Evolutionary conservation across 64 coral and sea anemone genomes (phyloP).

Genomic region (Stichodactyla helianthus): DNA sequence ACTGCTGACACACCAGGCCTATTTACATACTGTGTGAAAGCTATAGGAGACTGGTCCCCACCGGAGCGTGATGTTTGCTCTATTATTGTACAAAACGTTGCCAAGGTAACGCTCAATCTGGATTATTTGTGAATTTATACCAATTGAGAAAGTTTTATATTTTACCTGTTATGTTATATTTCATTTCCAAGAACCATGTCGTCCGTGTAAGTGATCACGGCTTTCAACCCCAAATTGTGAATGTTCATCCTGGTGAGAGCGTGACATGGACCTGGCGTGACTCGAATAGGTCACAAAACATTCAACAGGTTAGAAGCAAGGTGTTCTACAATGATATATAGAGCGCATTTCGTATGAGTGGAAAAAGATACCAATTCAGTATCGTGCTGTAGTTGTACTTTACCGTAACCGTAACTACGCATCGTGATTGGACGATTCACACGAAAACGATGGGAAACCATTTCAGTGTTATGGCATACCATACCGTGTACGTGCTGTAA

Average conservation of each 20-base stretch:
- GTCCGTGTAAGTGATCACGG: slow-evolving; percentile 32
- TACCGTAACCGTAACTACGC: too few relatives aligned
- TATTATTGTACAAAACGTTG: slow-evolving; percentile 15
- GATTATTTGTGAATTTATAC: too few relatives aligned
- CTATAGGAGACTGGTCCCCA: slow-evolving; percentile 11
- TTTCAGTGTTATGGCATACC: too few relatives aligned
- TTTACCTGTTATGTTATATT: background rate
- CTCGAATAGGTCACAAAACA: slow-evolving; percentile 32
- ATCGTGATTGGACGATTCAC: too few relatives aligned
- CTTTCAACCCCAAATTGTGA: slow-evolving; percentile 44
- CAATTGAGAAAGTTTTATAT: too few relatives aligned
- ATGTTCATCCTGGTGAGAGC: slow-evolving; percentile 51
- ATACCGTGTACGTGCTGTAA: too few relatives aligned
- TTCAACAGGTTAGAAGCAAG: slow-evolving; percentile 22
- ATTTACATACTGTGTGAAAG: slow-evolving; percentile 7
- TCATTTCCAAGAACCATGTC: slow-evolving; percentile 21
- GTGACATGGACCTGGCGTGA: slow-evolving; percentile 49
- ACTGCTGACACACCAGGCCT: slow-evolving; percentile 19
- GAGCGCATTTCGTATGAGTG: too few relatives aligned
- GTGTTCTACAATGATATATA: too few relatives aligned
- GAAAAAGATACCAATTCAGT: too few relatives aligned
- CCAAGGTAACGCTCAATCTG: background rate
- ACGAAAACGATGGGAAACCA: too few relatives aligned
- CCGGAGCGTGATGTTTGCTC: background rate
- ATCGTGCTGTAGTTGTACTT: too few relatives aligned